A percentile compares a stretch with the other conserved stretches of the same genome.
Conservation (phyloP, 2,888 invertebrate genomes). For the Dysmachus trigonus region DNA sequence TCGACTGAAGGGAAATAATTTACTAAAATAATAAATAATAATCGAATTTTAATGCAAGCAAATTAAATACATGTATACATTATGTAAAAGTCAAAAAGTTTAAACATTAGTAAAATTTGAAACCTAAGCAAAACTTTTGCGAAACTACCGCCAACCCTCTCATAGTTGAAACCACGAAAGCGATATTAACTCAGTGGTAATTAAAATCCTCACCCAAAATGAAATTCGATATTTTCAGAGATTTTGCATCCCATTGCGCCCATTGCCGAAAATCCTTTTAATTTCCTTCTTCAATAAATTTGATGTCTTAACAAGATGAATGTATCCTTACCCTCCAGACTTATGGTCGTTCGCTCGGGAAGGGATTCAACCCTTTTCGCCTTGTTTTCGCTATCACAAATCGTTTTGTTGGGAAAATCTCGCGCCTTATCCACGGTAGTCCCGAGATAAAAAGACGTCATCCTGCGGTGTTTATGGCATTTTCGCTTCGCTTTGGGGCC, state of each 20-base stretch:
- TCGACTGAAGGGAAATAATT: no score
- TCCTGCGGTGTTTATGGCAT: conserved; percentile 43
- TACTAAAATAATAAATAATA: no score
- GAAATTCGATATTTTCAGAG: conserved; percentile 45
- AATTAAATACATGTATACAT: no score
- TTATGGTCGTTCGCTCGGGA: background rate
- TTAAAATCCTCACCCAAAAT: conserved; percentile 40
- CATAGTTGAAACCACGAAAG: background rate
- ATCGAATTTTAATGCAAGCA: no score
- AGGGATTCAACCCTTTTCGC: conserved; percentile 16
- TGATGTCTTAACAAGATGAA: conserved; percentile 40
- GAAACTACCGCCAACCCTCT: background rate
- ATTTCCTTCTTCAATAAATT: conserved; percentile 43
- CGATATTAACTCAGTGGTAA: conserved; percentile 1
- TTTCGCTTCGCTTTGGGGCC: conserved; percentile 5
- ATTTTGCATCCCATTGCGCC: conserved; percentile 34
- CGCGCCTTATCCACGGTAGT: conserved; percentile 36
- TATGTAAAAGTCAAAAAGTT: no score
- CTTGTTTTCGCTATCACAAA: conserved; percentile 4
- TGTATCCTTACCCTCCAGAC: conserved; percentile 21
- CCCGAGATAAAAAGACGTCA: conserved; percentile 43
- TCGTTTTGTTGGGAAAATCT: conserved; percentile 1
- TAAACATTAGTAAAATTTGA: background rate
- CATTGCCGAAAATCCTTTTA: conserved; percentile 30
- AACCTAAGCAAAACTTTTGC: background rate